Percentiles rank a stretch among this genome's conserved stretches.
Conservation (phyloP, 2,113 vertebrate genomes). For the Prinia subflava region DNA sequence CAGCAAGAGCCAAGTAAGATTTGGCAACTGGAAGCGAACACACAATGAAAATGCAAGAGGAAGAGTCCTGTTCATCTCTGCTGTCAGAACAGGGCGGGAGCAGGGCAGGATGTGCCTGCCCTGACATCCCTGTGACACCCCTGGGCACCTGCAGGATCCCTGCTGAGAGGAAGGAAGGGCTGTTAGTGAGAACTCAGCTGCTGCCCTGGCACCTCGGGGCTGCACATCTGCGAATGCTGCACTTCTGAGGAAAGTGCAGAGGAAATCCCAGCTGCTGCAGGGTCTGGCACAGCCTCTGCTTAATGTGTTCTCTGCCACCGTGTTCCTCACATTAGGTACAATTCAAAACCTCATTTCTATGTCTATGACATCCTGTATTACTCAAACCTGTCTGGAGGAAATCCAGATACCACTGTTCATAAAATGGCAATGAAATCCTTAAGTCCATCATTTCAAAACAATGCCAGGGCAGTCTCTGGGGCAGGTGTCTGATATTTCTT, state of each 20-base stretch:
- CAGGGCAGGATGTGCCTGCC: not conserved
- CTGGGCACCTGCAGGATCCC: not conserved
- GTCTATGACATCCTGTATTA: conserved; percentile 10
- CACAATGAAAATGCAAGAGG: not conserved
- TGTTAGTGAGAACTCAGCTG: not conserved
- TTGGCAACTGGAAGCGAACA: not conserved
- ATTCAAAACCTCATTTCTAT: not conserved
- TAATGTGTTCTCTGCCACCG: not conserved
- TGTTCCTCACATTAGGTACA: not conserved
- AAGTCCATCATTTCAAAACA: not conserved
- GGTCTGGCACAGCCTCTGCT: not conserved
- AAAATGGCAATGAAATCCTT: not conserved
- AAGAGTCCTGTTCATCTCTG: not conserved
- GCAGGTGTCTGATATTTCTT: not conserved
- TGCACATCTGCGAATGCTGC: not conserved
- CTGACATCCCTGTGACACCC: not conserved
- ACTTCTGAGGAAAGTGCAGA: not conserved
- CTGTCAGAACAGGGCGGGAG: not conserved
- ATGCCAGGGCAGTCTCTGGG: not conserved
- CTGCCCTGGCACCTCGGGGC: not conserved
- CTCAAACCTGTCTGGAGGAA: conserved; percentile 1
- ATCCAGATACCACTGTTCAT: not conserved
- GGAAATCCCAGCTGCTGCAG: not conserved
- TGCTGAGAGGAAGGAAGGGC: not conserved
- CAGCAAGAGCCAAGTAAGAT: not conserved